These are phyloP conservation scores for Trididemnum miniatum DNA, from an alignment of 23 tunicate genomes.

Conservation along the genomic window DNA sequence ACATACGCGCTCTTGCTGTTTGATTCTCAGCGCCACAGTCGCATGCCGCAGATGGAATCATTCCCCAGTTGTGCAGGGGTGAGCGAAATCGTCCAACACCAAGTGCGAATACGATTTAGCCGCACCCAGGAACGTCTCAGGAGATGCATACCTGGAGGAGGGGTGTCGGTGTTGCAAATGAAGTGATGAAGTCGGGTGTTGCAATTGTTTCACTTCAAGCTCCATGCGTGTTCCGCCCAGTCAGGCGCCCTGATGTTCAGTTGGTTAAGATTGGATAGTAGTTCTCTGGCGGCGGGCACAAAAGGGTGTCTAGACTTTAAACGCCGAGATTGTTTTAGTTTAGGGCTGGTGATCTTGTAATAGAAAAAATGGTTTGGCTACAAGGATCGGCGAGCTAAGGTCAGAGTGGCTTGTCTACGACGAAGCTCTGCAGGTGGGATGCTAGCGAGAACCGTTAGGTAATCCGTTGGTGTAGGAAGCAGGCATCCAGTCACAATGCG, in stretches of 20 bases:
- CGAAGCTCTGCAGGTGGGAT: conserved; percentile 25
- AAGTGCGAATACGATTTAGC: conserved; percentile 19
- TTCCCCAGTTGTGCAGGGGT: conserved; percentile 27
- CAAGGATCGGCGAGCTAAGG: conserved; percentile 13
- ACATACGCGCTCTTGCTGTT: too few relatives aligned
- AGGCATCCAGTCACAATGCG: conserved; percentile 19
- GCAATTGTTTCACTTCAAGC: background rate
- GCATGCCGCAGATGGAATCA: conserved; percentile 7
- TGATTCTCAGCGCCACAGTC: conserved; percentile 40
- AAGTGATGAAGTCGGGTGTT: conserved; percentile 6
- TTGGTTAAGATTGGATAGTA: background rate
- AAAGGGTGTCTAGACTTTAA: background rate
- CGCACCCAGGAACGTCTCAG: conserved; percentile 14
- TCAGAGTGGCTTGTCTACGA: conserved; percentile 2
- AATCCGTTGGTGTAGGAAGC: conserved; percentile 19
- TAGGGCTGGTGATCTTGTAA: background rate
- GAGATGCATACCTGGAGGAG: conserved; percentile 14
- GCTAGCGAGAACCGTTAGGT: conserved; percentile 19
- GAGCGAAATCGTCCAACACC: conserved; percentile 36
- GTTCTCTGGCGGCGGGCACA: background rate
- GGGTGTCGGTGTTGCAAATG: background rate
- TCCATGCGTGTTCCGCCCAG: conserved; percentile 5
- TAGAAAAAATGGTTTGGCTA: background rate
- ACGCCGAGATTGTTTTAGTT: background rate
- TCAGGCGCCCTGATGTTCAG: background rate